Evolutionary conservation across 2,113 vertebrate species (phyloP).

Genomic region (Equus quagga): DNA sequence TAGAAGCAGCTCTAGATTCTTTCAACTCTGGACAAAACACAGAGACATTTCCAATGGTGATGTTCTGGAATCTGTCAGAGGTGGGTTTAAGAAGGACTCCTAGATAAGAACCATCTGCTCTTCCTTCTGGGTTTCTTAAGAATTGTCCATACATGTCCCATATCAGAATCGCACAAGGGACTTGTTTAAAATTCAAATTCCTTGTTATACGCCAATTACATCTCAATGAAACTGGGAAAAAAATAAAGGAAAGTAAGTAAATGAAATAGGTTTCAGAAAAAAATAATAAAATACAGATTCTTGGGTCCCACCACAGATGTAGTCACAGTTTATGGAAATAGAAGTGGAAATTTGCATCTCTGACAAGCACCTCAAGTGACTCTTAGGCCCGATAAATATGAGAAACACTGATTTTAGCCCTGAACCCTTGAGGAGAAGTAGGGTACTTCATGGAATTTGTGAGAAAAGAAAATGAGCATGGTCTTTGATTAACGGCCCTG

Average conservation of each 20-base stretch:
- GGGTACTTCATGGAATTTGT: background rate
- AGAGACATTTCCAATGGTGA: background rate
- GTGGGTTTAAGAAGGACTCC: background rate
- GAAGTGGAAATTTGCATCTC: background rate
- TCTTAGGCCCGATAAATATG: background rate
- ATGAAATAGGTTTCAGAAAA: background rate
- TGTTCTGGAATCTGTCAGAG: background rate
- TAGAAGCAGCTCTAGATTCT: background rate
- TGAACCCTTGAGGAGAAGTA: background rate
- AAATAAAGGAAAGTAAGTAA: background rate
- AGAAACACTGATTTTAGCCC: background rate
- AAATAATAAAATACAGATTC: background rate
- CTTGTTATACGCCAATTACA: background rate
- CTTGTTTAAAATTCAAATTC: background rate
- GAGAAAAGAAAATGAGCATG: slow-evolving; percentile 56
- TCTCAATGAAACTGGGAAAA: background rate
- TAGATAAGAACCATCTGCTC: background rate
- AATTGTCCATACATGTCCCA: background rate
- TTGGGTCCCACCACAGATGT: background rate
- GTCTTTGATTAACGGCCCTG: slow-evolving; percentile 71
- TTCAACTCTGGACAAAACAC: background rate
- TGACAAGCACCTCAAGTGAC: background rate
- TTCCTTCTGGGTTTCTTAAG: slow-evolving; percentile 26
- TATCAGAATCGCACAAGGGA: background rate
- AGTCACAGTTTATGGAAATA: background rate